phyloP scores from a whole-genome alignment of 2,113 vertebrate species.

The Petroica traversi region DNA sequence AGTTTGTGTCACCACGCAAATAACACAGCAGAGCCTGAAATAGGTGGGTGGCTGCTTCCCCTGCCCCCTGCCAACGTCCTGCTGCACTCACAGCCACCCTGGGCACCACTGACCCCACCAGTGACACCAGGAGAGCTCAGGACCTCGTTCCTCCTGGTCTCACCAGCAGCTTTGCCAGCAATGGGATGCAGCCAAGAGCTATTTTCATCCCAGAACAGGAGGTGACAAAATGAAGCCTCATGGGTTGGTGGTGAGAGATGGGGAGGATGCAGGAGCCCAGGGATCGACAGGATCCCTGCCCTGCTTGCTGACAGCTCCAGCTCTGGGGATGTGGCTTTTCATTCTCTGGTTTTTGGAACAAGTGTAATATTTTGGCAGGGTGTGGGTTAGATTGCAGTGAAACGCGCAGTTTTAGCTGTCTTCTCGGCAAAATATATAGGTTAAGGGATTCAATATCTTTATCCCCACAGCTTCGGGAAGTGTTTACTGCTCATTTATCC shows the following conservation, averaged over 20 bases:
- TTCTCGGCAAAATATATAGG: neutral
- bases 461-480: neutral
- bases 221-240: conserved; percentile 15
- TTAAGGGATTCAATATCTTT: neutral
- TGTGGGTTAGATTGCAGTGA: neutral
- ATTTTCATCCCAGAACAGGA: neutral
- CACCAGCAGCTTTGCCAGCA: neutral
- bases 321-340: neutral
- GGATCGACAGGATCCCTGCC: neutral
- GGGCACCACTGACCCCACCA: fast-evolving
- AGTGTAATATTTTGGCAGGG: neutral
- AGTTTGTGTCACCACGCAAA: neutral
- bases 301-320: neutral
- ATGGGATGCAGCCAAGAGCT: neutral
- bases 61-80: neutral
- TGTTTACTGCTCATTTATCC: conserved; percentile 11
- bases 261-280: neutral
- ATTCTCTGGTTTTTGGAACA: neutral
- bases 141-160: neutral
- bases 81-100: fast-evolving
- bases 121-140: neutral
- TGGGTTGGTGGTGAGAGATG: neutral
- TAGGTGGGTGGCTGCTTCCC: neutral
- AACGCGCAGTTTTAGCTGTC: neutral
- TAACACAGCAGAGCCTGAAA: neutral